Conservation (phyloP, 2,797 vertebrate genomes). For the Hafferia zeledoni region DNA sequence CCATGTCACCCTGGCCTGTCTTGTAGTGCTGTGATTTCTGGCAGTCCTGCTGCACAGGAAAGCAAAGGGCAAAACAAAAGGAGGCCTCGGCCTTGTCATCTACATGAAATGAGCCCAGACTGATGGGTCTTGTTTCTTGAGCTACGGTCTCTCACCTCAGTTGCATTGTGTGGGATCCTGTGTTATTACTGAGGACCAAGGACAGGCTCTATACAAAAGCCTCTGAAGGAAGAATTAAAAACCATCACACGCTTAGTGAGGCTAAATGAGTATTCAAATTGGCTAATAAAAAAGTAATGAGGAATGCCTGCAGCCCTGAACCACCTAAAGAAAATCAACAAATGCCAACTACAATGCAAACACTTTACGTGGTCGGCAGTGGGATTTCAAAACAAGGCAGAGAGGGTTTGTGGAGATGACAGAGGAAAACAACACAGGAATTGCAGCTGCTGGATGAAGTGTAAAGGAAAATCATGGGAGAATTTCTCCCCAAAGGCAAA, state of each 20-base stretch:
- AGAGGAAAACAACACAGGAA: not conserved
- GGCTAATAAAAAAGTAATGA: constrained; percentile 74
- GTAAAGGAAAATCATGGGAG: not conserved
- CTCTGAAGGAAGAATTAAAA: constrained; percentile 51
- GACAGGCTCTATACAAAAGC: not conserved
- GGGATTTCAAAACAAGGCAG: constrained; percentile 42
- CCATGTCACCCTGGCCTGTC: accelerated
- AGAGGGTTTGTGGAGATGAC: not conserved
- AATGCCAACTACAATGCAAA: constrained; percentile 45
- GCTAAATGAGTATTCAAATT: constrained; percentile 70
- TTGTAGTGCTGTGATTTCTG: not conserved
- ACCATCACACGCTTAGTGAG: not conserved
- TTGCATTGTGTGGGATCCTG: not conserved
- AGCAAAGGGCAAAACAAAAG: not conserved
- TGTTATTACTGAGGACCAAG: not conserved
- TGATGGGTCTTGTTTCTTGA: not conserved
- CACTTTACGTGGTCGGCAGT: not conserved
- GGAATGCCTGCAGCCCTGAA: constrained; percentile 61
- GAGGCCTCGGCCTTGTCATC: not conserved
- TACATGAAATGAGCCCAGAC: not conserved
- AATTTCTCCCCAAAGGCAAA: not conserved
- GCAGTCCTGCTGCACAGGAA: not conserved
- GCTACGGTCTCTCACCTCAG: not conserved
- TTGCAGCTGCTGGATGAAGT: not conserved
- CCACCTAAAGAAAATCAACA: constrained; percentile 69